Conservation (phyloP, 1,140 invertebrate genomes). For the Ceratosolen solmsi region DNA sequence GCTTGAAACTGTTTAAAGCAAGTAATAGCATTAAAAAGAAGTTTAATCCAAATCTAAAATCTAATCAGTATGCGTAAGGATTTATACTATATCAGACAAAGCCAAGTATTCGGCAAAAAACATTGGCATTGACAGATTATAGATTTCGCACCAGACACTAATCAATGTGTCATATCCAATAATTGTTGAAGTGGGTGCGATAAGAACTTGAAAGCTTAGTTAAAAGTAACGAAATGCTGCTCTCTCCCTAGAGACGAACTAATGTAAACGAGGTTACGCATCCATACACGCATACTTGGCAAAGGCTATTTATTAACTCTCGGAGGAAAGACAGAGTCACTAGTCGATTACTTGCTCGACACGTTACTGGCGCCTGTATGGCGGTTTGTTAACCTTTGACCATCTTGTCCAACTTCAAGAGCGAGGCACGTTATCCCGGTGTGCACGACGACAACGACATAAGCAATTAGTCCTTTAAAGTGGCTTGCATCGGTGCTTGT, state of each 20-base stretch:
- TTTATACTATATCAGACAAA: no score
- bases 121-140: no score
- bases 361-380: conserved; percentile 56
- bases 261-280: background rate
- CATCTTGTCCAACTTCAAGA: conserved; percentile 34
- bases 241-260: background rate
- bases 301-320: background rate
- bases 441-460: background rate
- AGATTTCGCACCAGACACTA: no score
- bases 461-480: background rate
- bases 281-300: background rate
- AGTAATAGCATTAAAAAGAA: no score
- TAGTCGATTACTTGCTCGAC: background rate
- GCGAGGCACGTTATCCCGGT: background rate
- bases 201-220: no score
- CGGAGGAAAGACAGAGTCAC: background rate
- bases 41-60: no score
- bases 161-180: no score
- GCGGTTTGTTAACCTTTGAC: conserved; percentile 61
- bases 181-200: no score
- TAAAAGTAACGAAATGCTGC: background rate
- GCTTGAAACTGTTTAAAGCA: no score
- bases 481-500: background rate
- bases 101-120: no score
- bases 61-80: no score